Evolutionary conservation across 2,113 vertebrate species (phyloP), one percentile per base, ranked within the genome.

Genomic region (Spermophilus dauricus): DNA sequence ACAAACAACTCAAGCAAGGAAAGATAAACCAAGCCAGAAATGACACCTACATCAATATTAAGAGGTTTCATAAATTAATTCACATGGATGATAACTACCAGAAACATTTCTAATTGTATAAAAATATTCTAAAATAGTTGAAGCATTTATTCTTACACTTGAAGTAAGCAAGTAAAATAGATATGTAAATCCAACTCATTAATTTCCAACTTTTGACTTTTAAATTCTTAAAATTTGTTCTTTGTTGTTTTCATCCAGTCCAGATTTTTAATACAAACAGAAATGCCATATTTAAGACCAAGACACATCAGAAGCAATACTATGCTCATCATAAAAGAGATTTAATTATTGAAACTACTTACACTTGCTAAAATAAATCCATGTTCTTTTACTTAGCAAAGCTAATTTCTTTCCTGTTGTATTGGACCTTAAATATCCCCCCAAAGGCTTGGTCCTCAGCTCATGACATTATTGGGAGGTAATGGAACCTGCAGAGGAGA

Each of bases 201-300:
- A 80, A 94, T 81, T 81, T 95, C 81, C 18, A 53, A 91, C 73
- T 45, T 80, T 83, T 61, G 4, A 73, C 73, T 70, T 81, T 95
- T 83, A 93, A 84, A 69, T 4, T 65, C 61, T 72, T 37, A 45
- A 45, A 45, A 45, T 45, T 80, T 89, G 67, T 56, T 92, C 53
- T 78, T 84, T 53, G 17, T 12, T 78, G 9, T 78, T 93, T 84
- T 78, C 37, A 2, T 63, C 65, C 81, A 76, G 22, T 13, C 16
- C 34, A 81, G 7, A 51, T 80, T 89, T 86, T 96, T 56, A 80
- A 83, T 86, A 12, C 26, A 76, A 94, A 45, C 9, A 37, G 24
- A 96, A 94, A 91, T 87, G n/a, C 8, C 45, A 86, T 86, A 63
- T 58, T 75, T 28, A 91, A 94, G 28, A 86, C 61, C 51, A 76